Conservation (phyloP, 2,797 vertebrate genomes). For the Distichodus sexfasciatus region DNA sequence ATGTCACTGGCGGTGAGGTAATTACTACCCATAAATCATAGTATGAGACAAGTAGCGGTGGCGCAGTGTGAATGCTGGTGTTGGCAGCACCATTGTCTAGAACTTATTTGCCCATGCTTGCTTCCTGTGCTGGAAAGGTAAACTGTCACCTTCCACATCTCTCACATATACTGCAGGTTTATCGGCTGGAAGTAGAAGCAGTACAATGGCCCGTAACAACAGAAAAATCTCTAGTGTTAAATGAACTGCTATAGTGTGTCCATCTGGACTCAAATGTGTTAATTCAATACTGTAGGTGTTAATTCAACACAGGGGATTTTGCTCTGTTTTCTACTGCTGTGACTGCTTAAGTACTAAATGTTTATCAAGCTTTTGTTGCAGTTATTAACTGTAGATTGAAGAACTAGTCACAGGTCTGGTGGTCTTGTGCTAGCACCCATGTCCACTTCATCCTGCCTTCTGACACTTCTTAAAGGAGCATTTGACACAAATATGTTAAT, state of each 20-base stretch:
- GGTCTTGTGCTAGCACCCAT: too few species aligned
- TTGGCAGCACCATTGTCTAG: conserved; percentile 40
- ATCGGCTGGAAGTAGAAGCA: conserved; percentile 12
- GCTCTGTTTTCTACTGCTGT: background rate
- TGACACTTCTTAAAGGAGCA: too few species aligned
- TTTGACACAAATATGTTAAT: too few species aligned
- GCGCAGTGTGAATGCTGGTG: conserved; percentile 17
- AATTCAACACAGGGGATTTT: background rate
- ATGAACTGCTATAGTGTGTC: background rate
- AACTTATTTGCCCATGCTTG: conserved; percentile 23
- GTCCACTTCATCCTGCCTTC: too few species aligned
- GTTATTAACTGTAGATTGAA: too few species aligned
- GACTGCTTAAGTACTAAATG: background rate
- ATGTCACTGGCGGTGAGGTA: conserved; percentile 52
- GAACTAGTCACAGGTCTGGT: too few species aligned
- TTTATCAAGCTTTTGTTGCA: too few species aligned
- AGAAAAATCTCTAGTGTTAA: background rate
- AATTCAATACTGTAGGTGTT: background rate
- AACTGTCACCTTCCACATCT: conserved; percentile 35
- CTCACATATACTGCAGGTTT: conserved; percentile 20
- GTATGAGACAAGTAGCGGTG: conserved; percentile 39
- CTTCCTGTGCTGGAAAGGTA: conserved; percentile 26
- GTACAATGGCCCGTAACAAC: background rate
- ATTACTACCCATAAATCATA: conserved; percentile 58
- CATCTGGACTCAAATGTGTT: background rate